Conservation (phyloP, 2,888 invertebrate species). For the Theodoxus fluviatilis region DNA sequence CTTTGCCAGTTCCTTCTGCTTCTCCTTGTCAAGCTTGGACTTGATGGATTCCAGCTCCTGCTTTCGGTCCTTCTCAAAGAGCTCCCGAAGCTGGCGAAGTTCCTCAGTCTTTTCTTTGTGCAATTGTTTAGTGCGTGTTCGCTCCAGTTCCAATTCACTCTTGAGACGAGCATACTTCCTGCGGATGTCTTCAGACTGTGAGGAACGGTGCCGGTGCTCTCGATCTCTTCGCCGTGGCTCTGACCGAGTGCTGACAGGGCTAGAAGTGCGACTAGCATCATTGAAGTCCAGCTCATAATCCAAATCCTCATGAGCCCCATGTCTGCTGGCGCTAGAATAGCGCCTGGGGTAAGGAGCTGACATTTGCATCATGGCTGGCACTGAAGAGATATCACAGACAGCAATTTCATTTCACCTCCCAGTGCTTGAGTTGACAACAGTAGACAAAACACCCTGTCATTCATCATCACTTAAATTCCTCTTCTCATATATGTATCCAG, state of each 20-base stretch:
- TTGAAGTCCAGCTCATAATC: slow-evolving; percentile 49
- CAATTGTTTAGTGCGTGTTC: slow-evolving; percentile 43
- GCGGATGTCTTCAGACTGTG: slow-evolving; percentile 18
- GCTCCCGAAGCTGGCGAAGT: slow-evolving; percentile 41
- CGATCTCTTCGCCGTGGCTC: slow-evolving; percentile 40
- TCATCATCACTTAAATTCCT: too few relatives aligned
- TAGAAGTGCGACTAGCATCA: slow-evolving; percentile 47
- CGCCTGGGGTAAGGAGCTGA: too few relatives aligned
- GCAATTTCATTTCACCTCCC: too few relatives aligned
- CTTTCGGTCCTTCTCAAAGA: slow-evolving; percentile 43
- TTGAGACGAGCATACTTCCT: slow-evolving; percentile 37
- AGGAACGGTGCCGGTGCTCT: not conserved
- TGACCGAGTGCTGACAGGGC: slow-evolving; percentile 45
- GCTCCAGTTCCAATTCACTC: slow-evolving; percentile 52
- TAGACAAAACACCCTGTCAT: too few relatives aligned
- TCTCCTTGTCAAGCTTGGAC: slow-evolving; percentile 38
- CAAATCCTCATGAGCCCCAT: too few relatives aligned
- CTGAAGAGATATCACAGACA: too few relatives aligned
- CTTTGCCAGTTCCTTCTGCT: slow-evolving; percentile 42
- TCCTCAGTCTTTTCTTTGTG: slow-evolving; percentile 51
- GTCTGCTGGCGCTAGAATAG: too few relatives aligned
- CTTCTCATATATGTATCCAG: too few relatives aligned
- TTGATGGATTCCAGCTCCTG: slow-evolving; percentile 37
- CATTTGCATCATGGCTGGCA: too few relatives aligned
- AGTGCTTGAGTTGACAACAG: too few relatives aligned